Evolutionary conservation across 2,797 vertebrate species (phyloP).

Genomic region (Pseudocheirus occidentalis): DNA sequence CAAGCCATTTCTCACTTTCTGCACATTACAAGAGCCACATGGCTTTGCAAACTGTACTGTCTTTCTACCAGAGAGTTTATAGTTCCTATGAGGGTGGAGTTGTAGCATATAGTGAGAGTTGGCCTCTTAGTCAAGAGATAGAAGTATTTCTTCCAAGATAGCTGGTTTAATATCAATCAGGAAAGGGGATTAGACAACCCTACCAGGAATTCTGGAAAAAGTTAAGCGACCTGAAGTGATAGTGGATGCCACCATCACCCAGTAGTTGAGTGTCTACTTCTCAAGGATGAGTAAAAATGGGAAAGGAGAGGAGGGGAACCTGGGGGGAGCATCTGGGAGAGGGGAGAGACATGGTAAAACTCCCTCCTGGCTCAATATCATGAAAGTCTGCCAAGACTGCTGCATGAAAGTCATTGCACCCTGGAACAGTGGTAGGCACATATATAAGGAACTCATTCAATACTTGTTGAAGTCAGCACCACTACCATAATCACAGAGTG

Average conservation of each 20-base stretch:
- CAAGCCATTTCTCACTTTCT: background rate
- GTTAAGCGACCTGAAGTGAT: background rate
- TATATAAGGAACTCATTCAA: constrained; percentile 3
- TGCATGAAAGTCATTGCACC: background rate
- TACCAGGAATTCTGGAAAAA: constrained; percentile 22
- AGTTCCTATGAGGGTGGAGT: constrained; percentile 9
- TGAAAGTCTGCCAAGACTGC: background rate
- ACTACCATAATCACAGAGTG: constrained; percentile 31
- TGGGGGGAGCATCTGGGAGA: too few species aligned
- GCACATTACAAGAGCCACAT: background rate
- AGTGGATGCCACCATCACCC: background rate
- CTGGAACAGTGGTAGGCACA: too few species aligned
- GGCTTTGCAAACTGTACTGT: background rate
- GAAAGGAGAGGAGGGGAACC: too few species aligned
- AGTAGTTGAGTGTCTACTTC: background rate
- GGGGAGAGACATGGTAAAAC: too few species aligned
- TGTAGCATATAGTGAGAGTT: background rate
- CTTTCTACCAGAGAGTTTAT: constrained; percentile 22
- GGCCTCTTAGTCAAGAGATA: constrained; percentile 10
- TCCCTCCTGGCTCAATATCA: too few species aligned
- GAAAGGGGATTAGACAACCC: background rate
- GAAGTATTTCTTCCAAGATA: constrained; percentile 17
- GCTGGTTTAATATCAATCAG: background rate
- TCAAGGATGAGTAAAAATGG: too few species aligned
- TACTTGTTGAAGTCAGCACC: background rate